Percentiles rank a stretch among this genome's conserved stretches.
Conservation (phyloP, 2,888 invertebrate genomes). For the Notocelia uddmanniana region DNA sequence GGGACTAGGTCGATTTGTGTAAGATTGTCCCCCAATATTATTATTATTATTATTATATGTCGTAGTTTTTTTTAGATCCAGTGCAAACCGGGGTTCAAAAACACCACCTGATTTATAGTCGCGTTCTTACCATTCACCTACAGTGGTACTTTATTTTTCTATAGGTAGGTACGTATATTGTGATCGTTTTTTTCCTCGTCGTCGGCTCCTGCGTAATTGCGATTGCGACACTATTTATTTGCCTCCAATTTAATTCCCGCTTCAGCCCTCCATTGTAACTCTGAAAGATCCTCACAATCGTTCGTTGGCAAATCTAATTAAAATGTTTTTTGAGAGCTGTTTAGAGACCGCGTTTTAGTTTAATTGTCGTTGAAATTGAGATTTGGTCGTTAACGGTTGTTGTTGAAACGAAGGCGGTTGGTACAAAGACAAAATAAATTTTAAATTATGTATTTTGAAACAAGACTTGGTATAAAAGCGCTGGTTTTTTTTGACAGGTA, state of each 20-base stretch:
- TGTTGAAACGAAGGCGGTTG: background rate
- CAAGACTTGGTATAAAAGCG: background rate
- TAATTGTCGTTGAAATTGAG: conserved; percentile 31
- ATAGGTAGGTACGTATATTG: background rate
- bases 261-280: conserved; percentile 30
- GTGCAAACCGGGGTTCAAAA: too few relatives aligned
- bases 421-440: background rate
- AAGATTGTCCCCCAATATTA: too few relatives aligned
- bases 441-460: background rate
- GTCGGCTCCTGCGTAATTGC: conserved; percentile 34
- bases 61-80: too few relatives aligned
- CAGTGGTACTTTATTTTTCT: background rate
- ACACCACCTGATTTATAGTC: too few relatives aligned
- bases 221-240: conserved; percentile 35
- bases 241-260: conserved; percentile 32
- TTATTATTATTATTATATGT: too few relatives aligned
- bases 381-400: conserved; percentile 7
- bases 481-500: too few relatives aligned
- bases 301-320: conserved; percentile 40
- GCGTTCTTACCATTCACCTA: too few relatives aligned
- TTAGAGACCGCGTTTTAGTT: conserved; percentile 18
- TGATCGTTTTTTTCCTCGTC: background rate
- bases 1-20: too few relatives aligned
- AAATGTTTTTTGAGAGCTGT: conserved; percentile 38
- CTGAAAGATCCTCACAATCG: conserved; percentile 37